A percentile compares a stretch with the other conserved stretches of the same genome.
phyloP scores from a whole-genome alignment of 2,888 invertebrate species.

The Hirtodrosophila histrioides region DNA sequence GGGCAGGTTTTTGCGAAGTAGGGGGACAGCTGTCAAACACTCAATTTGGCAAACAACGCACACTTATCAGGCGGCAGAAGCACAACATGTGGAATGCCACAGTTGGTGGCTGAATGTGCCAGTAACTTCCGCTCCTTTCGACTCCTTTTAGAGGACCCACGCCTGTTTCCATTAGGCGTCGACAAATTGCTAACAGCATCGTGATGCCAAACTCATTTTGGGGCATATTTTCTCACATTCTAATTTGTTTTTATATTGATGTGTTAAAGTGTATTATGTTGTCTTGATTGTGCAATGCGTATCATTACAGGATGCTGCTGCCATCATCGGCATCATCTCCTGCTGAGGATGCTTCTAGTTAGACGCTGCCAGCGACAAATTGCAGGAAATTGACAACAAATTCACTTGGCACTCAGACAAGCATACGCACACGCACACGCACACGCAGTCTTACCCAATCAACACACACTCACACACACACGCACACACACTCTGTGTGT shows the following conservation, averaged over 20 bases:
- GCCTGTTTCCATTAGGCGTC: conserved; percentile 52
- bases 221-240: conserved; percentile 67
- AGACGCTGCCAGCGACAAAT: conserved; percentile 63
- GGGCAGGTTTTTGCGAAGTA: not conserved
- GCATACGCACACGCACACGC: conserved; percentile 17
- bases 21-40: conserved; percentile 48
- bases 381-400: conserved; percentile 80
- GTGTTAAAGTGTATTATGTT: conserved; percentile 63
- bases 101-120: conserved; percentile 2
- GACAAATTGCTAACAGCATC: conserved; percentile 60
- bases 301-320: conserved; percentile 70
- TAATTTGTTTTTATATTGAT: conserved; percentile 75
- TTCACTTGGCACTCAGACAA: conserved; percentile 49
- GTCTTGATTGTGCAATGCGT: conserved; percentile 71
- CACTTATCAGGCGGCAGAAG: conserved; percentile 38
- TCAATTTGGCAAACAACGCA: conserved; percentile 46
- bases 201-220: conserved; percentile 48
- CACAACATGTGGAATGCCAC: conserved; percentile 30
- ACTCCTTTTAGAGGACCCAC: not conserved
- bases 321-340: conserved; percentile 23
- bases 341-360: conserved; percentile 3
- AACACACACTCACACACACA: conserved; percentile 8
- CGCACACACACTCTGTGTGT: not conserved
- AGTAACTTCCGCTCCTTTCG: not conserved
- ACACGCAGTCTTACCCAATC: conserved; percentile 4